phyloP scores from a whole-genome alignment of 2,113 vertebrate species.

The Corydoras maculifer region DNA sequence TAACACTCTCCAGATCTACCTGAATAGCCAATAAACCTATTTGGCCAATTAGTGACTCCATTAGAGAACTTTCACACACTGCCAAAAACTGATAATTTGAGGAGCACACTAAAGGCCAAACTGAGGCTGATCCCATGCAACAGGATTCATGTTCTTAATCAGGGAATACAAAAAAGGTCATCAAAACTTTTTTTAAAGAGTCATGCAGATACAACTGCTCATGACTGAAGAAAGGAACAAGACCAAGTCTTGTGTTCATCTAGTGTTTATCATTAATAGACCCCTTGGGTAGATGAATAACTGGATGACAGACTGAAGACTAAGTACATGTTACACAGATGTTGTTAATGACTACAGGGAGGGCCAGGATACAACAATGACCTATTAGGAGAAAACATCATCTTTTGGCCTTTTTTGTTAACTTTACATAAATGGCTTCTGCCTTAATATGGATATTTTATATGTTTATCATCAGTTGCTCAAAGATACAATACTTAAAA shows the following conservation, averaged over 20 bases:
- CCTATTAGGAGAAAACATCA: neutral
- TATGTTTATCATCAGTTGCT: no score
- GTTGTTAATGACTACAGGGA: constrained; percentile 50
- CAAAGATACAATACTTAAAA: no score
- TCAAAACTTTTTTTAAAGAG: constrained; percentile 52
- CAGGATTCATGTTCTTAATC: constrained; percentile 15
- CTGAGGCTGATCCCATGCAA: constrained; percentile 38
- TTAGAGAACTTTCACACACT: constrained; percentile 59
- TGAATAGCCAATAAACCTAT: constrained; percentile 58
- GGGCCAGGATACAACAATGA: constrained; percentile 11
- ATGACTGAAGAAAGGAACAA: constrained; percentile 19
- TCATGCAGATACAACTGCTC: constrained; percentile 33
- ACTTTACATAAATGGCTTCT: no score
- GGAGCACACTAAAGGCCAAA: constrained; percentile 62
- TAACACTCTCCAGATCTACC: constrained; percentile 38
- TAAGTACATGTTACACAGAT: constrained; percentile 26
- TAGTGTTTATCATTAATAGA: constrained; percentile 37
- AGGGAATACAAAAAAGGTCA: constrained; percentile 58
- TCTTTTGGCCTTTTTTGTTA: no score
- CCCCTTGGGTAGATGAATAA: constrained; percentile 43
- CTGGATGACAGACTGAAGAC: constrained; percentile 44
- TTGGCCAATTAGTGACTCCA: constrained; percentile 66
- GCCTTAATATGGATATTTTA: no score
- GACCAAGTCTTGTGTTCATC: constrained; percentile 23
- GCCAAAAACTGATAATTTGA: constrained; percentile 60